Conservation (phyloP, 2,888 invertebrate genomes). For the Trachelus tabidus region DNA sequence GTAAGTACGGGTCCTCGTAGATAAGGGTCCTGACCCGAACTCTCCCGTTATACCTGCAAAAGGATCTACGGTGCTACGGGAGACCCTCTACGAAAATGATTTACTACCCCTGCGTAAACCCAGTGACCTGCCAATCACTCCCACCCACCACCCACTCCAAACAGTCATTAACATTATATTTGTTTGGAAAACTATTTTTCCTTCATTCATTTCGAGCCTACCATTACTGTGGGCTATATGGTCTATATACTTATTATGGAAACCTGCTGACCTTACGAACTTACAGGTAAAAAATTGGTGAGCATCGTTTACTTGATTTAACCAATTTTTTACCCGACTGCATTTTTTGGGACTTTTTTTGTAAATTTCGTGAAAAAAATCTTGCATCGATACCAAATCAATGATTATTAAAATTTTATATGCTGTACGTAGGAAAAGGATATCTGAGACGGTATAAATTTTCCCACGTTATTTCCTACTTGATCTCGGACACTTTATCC, state of each 20-base stretch:
- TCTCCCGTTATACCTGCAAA: neutral
- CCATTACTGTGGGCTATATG: neutral
- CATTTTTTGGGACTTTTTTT: too few relatives aligned
- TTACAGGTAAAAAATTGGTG: neutral
- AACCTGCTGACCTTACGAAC: neutral
- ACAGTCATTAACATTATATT: conserved; percentile 31
- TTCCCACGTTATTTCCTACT: too few relatives aligned
- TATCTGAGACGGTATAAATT: too few relatives aligned
- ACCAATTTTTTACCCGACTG: too few relatives aligned
- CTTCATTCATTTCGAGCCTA: neutral
- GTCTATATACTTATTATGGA: neutral
- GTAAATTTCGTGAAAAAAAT: too few relatives aligned
- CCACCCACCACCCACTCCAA: conserved; percentile 36
- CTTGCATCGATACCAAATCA: too few relatives aligned
- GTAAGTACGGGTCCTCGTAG: conserved; percentile 35
- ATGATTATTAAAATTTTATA: too few relatives aligned
- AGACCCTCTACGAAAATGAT: conserved; percentile 37
- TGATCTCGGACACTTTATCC: too few relatives aligned
- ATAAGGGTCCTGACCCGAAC: conserved; percentile 32
- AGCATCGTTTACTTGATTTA: neutral
- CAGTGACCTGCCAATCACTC: conserved; percentile 52
- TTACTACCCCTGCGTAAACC: conserved; percentile 49
- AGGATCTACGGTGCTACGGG: conserved; percentile 5
- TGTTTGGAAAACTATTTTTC: conserved; percentile 24
- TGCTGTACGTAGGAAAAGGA: too few relatives aligned